These are phyloP conservation scores for Pungitius pungitius DNA, from an alignment of 2,113 vertebrate genomes.

Conservation along the genomic window DNA sequence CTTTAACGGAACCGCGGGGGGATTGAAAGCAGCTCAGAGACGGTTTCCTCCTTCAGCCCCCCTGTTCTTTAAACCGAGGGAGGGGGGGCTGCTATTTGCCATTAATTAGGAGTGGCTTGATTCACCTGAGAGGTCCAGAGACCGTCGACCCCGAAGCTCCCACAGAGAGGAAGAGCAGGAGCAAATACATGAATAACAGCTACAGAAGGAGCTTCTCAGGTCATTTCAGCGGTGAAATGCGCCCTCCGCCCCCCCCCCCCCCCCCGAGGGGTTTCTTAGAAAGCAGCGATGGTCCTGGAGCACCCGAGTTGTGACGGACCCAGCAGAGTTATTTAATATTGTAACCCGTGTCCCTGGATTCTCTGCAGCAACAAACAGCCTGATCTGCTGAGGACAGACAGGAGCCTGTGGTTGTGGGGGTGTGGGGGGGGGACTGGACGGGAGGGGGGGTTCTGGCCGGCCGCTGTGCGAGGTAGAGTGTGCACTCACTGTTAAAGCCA, in stretches of 20 bases:
- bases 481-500: not conserved
- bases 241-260: slow-evolving; percentile 6
- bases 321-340: slow-evolving; percentile 35
- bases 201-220: not conserved
- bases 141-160: slow-evolving; percentile 44
- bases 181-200: slow-evolving; percentile 6
- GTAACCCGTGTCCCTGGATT: slow-evolving; percentile 26
- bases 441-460: too few relatives aligned
- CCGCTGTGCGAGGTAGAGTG: not conserved
- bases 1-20: slow-evolving; percentile 7
- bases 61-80: slow-evolving; percentile 38
- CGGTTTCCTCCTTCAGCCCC: slow-evolving; percentile 10
- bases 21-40: slow-evolving; percentile 27
- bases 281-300: not conserved
- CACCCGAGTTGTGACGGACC: slow-evolving; percentile 31
- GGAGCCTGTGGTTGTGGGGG: slow-evolving; percentile 36
- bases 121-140: slow-evolving; percentile 52
- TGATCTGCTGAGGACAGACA: slow-evolving; percentile 32
- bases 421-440: too few relatives aligned
- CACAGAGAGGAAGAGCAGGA: slow-evolving; percentile 6
- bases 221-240: not conserved
- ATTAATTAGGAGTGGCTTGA: slow-evolving; percentile 68
- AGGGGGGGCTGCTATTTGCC: slow-evolving; percentile 39
- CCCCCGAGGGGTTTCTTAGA: not conserved
- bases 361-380: slow-evolving; percentile 48